Base-by-base conservation (phyloP, 2,113 vertebrate species). In the Laticauda laticaudata region DNA sequence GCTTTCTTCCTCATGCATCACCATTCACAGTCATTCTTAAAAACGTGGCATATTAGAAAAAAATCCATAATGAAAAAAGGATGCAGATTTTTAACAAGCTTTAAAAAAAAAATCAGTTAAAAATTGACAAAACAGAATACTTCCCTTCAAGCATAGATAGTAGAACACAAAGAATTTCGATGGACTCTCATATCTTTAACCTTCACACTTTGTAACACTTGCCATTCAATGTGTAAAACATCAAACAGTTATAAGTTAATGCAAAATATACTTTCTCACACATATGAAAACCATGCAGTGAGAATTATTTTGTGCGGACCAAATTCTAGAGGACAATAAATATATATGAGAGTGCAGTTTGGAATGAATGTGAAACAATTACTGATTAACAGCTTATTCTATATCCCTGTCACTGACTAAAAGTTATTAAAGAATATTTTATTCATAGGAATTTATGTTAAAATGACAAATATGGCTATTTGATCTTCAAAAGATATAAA, bases 401-500 rank as follows among this genome's bases (percentile, higher is more conserved):
- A 93, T 56, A 90, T 94, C 92, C 48, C 86, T 87, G 26, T 23
- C 34, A 89, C 89, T 26, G 88, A 81, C 92, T 0, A 11, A 91
- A 96, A 91, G 94, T 91, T 95, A 95, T 96, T 91, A 92, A 93
- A 89, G 93, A 91, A 87, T n/a, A 29, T 29, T 91, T 94, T 93
- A 43, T 91, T 57, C 69, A 0, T 1, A 0, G 92, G 94, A 53
- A 26, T 91, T 43, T 90, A 91, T 75, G 95, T 48, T 90, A 92
- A 95, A 91, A 95, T 48, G 61, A 93, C 81, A 85, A 93, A 94
- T 10, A 55, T 8, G 88, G 81, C 0, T 89, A 55, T n/a, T 90
- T 91, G 86, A 2, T 61, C 93, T 43, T 43, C 75, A 92, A 95
- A 92, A 91, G 92, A 34, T 91, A 91, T 92, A 90, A 45, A 81